Percentiles rank a stretch among this genome's conserved stretches.
Conservation (phyloP, 1,140 invertebrate species). For the Caenorhabditis remanei region DNA sequence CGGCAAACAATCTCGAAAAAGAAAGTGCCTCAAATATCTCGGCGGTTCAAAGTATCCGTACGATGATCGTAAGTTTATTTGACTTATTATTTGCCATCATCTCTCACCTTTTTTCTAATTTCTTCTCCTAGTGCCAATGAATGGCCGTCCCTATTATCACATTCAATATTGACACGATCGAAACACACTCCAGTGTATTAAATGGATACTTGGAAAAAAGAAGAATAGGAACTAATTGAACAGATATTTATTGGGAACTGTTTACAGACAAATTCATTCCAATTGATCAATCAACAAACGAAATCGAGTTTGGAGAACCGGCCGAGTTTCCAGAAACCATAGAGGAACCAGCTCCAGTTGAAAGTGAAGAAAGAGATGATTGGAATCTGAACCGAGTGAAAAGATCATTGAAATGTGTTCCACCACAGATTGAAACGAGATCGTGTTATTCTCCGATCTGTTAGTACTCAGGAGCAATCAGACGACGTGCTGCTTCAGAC, state of each 20-base stretch:
- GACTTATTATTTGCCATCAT: constrained; percentile 34
- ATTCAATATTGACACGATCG: constrained; percentile 46
- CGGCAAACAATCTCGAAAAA: constrained; percentile 41
- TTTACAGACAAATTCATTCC: constrained; percentile 52
- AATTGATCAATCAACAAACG: constrained; percentile 33
- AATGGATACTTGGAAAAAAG: constrained; percentile 35
- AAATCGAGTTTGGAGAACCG: constrained; percentile 13
- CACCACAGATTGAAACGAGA: constrained; percentile 9
- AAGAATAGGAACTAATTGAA: neutral
- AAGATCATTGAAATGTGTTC: constrained; percentile 24
- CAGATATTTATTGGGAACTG: neutral
- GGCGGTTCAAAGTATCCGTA: constrained; percentile 44
- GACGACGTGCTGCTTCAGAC: neutral
- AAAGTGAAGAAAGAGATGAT: neutral
- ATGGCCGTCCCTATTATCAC: constrained; percentile 47
- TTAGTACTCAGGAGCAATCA: neutral
- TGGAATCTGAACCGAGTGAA: constrained; percentile 1
- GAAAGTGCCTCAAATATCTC: constrained; percentile 50
- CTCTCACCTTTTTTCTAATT: neutral
- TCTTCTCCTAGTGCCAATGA: constrained; percentile 32
- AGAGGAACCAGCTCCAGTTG: constrained; percentile 24
- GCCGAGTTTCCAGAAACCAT: constrained; percentile 43
- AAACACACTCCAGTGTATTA: constrained; percentile 31
- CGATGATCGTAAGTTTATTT: constrained; percentile 54
- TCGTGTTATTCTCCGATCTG: constrained; percentile 21